A percentile compares a stretch with the other conserved stretches of the same genome.
These are phyloP conservation scores for Megaceryle torquata DNA, from an alignment of 2,113 vertebrate species.

Conservation along the genomic window DNA sequence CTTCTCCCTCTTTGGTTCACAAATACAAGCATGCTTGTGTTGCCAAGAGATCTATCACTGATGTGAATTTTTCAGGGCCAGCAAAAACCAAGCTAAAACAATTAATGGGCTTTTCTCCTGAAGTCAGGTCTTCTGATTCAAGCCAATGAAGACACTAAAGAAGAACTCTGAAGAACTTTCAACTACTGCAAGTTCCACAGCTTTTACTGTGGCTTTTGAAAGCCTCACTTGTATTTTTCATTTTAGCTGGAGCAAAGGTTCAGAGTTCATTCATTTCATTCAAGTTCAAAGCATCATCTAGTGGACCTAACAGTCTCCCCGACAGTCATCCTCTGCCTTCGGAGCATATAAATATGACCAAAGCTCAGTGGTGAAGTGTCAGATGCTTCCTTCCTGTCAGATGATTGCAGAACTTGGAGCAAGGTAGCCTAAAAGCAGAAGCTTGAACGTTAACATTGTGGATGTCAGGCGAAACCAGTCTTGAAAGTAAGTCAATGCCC, in stretches of 20 bases:
- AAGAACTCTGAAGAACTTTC: background rate
- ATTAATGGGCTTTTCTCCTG: background rate
- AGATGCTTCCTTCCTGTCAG: background rate
- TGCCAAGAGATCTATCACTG: background rate
- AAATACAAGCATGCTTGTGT: background rate
- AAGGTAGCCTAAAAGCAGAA: background rate
- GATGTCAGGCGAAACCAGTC: background rate
- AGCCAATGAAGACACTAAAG: background rate
- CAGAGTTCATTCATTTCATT: background rate
- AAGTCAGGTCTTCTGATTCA: background rate
- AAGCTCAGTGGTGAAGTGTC: background rate
- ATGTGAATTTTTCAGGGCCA: background rate
- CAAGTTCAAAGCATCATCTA: background rate
- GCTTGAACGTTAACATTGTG: background rate
- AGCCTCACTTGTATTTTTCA: background rate
- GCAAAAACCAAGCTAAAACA: background rate
- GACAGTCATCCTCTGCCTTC: background rate
- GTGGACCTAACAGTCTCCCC: background rate
- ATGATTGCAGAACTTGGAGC: background rate
- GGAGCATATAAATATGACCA: background rate
- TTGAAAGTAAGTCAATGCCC: background rate
- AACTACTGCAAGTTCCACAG: background rate
- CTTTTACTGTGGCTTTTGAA: background rate
- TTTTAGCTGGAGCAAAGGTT: background rate
- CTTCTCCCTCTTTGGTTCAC: background rate